Base-by-base conservation (phyloP, 1,140 invertebrate species). In the Araneus ventricosus region DNA sequence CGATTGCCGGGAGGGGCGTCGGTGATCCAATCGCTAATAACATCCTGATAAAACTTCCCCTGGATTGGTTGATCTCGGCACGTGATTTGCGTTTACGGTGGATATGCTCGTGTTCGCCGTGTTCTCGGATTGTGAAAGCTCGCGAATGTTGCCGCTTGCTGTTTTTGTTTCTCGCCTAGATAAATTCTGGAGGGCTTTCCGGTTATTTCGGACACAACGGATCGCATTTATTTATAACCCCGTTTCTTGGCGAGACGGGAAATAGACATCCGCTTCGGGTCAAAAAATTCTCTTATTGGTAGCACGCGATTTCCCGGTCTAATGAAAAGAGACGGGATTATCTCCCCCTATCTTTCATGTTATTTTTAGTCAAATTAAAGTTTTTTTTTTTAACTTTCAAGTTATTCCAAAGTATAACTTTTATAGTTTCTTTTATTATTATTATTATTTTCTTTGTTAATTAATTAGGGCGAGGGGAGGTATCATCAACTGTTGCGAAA, bases 1-100 rank as follows among this genome's bases (percentile, higher is more conserved):
- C 30, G 30, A 61, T 22, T 52, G 37, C 41, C 37, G 59, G 88
- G 88, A 41, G 88, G 70, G 88, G 88, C 70, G 67, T 41, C 67
- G 39, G 34, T 24, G 67, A 89, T 39, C 88, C 88, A 89, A 89
- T 89, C 88, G 67, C 41, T 79, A 89, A 89, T 89, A 70, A 67
- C 61, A 37, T 52, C 67, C 30, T 79, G 27, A 89, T 17, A 37
- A 89, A 41, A 39, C 37, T 37, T 7, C 41, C 14, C 24, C 67
- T 30, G 30, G 67, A 89, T 89, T 89, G 88, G 88, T 30, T 7
- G 17, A 89, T 22, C 4, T 0, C 7, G 22, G 39, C 63, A 79
- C 61, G 61, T 88, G 86, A n/a, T 84, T 84, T 84, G 39, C 6
- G 39, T 27, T 84, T 84, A 30, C n/a, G 24, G 39, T 27, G 80